A percentile compares a stretch with the other conserved stretches of the same genome.
These are phyloP conservation scores for Phasianus colchicus DNA, from an alignment of 2,113 vertebrate genomes.

Conservation along the genomic window DNA sequence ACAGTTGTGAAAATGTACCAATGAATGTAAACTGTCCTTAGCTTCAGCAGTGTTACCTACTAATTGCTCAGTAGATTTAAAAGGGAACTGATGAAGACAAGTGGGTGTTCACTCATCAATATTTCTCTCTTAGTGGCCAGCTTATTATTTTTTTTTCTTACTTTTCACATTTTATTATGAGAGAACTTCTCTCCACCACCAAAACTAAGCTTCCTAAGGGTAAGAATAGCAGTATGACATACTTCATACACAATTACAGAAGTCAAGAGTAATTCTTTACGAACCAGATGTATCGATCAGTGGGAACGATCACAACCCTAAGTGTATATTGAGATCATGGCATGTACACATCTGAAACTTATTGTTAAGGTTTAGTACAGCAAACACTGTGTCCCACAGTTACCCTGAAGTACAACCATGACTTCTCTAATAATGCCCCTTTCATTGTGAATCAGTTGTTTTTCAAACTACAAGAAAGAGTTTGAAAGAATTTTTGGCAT, in stretches of 20 bases:
- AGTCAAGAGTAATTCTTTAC: background rate
- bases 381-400: background rate
- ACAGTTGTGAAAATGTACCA: background rate
- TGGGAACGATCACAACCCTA: background rate
- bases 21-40: background rate
- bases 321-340: background rate
- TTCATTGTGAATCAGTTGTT: conserved; percentile 53
- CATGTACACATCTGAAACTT: background rate
- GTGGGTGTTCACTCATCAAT: background rate
- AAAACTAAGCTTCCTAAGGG: background rate
- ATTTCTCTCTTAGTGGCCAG: background rate
- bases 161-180: background rate
- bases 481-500: conserved; percentile 69
- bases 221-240: background rate
- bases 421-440: conserved; percentile 34
- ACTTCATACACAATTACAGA: background rate
- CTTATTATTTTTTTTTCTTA: background rate
- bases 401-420: background rate
- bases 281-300: background rate
- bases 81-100: background rate
- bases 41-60: background rate
- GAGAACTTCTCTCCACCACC: background rate
- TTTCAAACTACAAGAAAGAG: background rate
- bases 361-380: background rate
- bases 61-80: background rate